Percentiles rank a stretch among this genome's conserved stretches.
Evolutionary conservation across 92 coral and sea anemone genomes (phyloP).

Genomic region (Porites divaricata): DNA sequence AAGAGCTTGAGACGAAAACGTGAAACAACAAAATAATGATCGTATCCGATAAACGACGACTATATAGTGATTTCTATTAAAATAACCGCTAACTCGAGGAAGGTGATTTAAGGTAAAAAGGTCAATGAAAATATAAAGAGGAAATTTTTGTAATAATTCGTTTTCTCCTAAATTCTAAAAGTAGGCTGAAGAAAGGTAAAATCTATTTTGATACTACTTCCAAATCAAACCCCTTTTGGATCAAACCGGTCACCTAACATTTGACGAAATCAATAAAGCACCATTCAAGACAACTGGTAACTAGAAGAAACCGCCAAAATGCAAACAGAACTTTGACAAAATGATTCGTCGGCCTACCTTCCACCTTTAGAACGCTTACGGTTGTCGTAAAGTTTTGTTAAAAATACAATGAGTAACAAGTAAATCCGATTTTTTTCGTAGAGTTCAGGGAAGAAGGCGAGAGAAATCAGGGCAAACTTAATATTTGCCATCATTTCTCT

Average conservation of each 20-base stretch:
- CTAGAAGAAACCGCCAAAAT: conserved; percentile 1
- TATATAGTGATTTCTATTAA: too few relatives aligned
- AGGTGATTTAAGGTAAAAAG: not conserved
- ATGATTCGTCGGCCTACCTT: not conserved
- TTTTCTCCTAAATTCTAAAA: not conserved
- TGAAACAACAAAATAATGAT: not conserved
- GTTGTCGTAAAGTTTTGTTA: not conserved
- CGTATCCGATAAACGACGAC: too few relatives aligned
- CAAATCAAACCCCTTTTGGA: conserved; percentile 17
- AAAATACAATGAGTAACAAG: not conserved
- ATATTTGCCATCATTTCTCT: conserved; percentile 13
- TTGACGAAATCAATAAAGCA: conserved; percentile 45
- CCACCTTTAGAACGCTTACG: not conserved
- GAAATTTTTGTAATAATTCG: not conserved
- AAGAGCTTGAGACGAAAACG: not conserved
- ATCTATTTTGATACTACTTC: not conserved
- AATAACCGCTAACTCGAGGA: not conserved
- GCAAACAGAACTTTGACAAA: conserved; percentile 21
- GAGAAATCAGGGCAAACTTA: conserved; percentile 22
- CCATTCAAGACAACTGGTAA: conserved; percentile 44
- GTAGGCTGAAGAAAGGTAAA: conserved; percentile 13
- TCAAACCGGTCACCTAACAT: conserved; percentile 24
- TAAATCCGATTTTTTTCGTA: not conserved
- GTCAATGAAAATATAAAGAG: not conserved
- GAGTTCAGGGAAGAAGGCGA: conserved; percentile 17